Evolutionary conservation across 2,888 invertebrate genomes (phyloP).

Genomic region (Hyposoter didymator): DNA sequence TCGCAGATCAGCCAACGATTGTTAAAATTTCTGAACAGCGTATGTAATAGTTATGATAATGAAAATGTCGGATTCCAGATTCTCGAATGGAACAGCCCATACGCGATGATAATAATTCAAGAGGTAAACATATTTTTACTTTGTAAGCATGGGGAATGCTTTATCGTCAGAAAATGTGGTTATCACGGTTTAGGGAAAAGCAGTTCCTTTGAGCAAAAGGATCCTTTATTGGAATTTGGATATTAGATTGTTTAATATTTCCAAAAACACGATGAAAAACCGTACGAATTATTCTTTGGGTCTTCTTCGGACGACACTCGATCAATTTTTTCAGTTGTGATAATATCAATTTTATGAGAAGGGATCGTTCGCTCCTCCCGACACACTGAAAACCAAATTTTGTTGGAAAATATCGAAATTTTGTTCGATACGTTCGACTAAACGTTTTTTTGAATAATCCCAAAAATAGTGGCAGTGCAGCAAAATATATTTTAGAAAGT

Average conservation of each 20-base stretch:
- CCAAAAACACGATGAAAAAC: not conserved
- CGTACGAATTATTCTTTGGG: not conserved
- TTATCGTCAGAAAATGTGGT: conserved; percentile 39
- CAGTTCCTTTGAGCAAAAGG: not conserved
- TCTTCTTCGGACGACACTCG: not conserved
- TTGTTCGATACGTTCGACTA: too few relatives aligned
- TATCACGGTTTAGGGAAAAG: not conserved
- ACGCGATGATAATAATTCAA: not conserved
- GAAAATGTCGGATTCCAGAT: not conserved
- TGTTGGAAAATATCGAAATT: too few relatives aligned
- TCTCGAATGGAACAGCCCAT: conserved; percentile 1
- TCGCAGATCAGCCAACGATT: too few relatives aligned
- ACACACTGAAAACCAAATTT: too few relatives aligned
- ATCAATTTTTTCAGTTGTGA: not conserved
- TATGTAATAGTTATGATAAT: not conserved
- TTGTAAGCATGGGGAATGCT: conserved; percentile 20
- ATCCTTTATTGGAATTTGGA: conserved; percentile 42
- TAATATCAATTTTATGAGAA: not conserved
- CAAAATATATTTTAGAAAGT: too few relatives aligned
- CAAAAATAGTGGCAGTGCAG: too few relatives aligned
- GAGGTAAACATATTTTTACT: conserved; percentile 38
- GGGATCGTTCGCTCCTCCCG: too few relatives aligned
- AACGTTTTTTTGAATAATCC: too few relatives aligned
- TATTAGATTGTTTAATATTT: conserved; percentile 50
- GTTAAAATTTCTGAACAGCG: not conserved